Evolutionary conservation across 2,797 vertebrate genomes (phyloP), one percentile per base, ranked within the genome.

Genomic region (Tauraco hartlaubi): DNA sequence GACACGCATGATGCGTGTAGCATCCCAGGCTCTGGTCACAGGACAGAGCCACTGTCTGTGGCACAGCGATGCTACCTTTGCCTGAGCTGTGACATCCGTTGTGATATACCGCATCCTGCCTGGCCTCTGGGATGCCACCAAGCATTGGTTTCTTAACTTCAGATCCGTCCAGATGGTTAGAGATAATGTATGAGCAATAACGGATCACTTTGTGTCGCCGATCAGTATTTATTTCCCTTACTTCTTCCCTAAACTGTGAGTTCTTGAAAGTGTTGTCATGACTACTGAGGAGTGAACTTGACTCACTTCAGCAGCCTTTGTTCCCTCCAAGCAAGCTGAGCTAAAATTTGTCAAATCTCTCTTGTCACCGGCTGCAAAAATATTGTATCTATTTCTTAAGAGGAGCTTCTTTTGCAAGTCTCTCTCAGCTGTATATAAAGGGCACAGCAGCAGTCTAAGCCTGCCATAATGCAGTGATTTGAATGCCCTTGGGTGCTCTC

Each of bases 201-300:
- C 11, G 78, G 72, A 92, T 82, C 22, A 0, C 73, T 91, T 55
- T 62, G 66, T 64, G 43, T 72, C 12, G 0, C 73, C 48, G 28
- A 48, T 71, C 90, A 12, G 77, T 64, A 61, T 94, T 92, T 95
- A 81, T 94, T 92, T 71, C 77, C 86, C 39, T 85, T 68, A 55
- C 66, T 86, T 78, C 69, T 77, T 44, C 66, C 86, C 79, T 66
- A 88, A 88, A 90, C 62, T 41, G 33, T 51, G 80, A 94, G 75
- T 44, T 89, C 91, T 87, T 78, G 22, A 64, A 96, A 86, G 88
- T 94, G 96, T 96, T 95, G 94, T 94, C 97, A 97, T 96, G 96
- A 85, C 96, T 96, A 96, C 97, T 94, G 94, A 88, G 66, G 72
- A 94, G 76, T 92, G 93, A 96, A 94, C 95, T 90, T 48, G 94